Base-by-base conservation (phyloP, 2,113 vertebrate genomes). In the Dinomys branickii region DNA sequence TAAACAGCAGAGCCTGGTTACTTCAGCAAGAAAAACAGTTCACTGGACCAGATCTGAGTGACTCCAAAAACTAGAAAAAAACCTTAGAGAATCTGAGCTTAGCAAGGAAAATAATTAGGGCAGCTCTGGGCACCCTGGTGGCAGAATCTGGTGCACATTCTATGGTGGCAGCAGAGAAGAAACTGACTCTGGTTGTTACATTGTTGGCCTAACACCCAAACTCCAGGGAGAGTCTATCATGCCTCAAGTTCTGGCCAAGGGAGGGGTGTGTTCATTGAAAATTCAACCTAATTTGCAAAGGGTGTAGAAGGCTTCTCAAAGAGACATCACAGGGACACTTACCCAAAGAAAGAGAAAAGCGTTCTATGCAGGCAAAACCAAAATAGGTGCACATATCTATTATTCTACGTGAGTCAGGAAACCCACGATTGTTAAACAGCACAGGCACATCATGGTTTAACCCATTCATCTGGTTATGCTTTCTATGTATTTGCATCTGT, bases 381-480 rank as follows among this genome's bases (percentile, higher is more conserved):
- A 84, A 84, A 77, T 33, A 11, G 19, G 30, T 35, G 82, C 71
- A 75, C 3, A 69, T 52, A 90, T 77, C 84, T 58, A 50, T 56
- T 81, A 61, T 9, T 38, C 91, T 94, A 73, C 44, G 67, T 56
- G 54, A 89, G 47, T 95, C 91, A 44, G 35, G 54, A 90, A 83
- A 94, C 59, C 75, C 65, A 30, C 44, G 47, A 91, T 92, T 84
- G 73, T 89, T 91, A 85, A 95, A 78, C 5, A 78, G 75, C 87
- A 75, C 33, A 67, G 33, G 30, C 41, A 54, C 78, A 50, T 94
- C 41, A 28, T 80, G 44, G 58, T 90, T 95, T 87, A 63, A 41
- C 38, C 24, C 20, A 85, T 6, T 82, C 35, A 63, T 65, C 50
- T 85, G 56, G 41, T 75, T 58, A 3, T 58, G 41, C 20, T 88